phyloP scores from a whole-genome alignment of 2,888 invertebrate species.

The Cryptus viduatorius region DNA sequence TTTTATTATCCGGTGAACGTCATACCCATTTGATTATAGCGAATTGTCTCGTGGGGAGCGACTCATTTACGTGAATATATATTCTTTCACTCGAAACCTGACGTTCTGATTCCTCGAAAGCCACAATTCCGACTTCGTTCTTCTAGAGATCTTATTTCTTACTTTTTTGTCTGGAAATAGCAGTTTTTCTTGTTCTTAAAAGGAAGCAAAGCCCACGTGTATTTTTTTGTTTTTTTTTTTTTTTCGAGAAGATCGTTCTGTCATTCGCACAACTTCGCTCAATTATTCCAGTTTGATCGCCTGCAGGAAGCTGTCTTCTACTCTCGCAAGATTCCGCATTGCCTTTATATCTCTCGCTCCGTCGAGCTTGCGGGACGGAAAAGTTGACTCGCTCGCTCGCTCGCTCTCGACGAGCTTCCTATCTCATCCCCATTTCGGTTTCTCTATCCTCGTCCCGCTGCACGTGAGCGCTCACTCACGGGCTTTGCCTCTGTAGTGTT shows the following conservation, averaged over 20 bases:
- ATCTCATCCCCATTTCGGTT: background rate
- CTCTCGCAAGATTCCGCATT: background rate
- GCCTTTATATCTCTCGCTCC: background rate
- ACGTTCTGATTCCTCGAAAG: background rate
- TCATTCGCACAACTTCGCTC: background rate
- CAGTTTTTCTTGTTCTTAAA: background rate
- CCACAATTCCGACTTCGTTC: background rate
- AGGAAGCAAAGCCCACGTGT: background rate
- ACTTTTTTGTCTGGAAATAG: background rate
- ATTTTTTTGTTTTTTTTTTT: background rate
- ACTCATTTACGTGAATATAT: background rate
- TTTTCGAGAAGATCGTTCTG: background rate
- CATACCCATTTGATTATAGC: too few relatives aligned
- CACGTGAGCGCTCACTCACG: background rate
- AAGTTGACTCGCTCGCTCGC: background rate
- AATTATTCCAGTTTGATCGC: background rate
- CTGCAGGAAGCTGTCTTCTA: background rate
- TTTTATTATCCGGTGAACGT: too few relatives aligned
- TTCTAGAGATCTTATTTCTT: background rate
- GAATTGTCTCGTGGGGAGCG: too few relatives aligned
- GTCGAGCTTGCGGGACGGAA: background rate
- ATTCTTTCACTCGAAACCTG: background rate
- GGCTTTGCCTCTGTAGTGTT: background rate
- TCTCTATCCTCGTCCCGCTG: background rate
- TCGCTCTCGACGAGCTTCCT: background rate